Base-by-base conservation (phyloP, 2,888 invertebrate genomes). In the Drosophila neutralis region DNA sequence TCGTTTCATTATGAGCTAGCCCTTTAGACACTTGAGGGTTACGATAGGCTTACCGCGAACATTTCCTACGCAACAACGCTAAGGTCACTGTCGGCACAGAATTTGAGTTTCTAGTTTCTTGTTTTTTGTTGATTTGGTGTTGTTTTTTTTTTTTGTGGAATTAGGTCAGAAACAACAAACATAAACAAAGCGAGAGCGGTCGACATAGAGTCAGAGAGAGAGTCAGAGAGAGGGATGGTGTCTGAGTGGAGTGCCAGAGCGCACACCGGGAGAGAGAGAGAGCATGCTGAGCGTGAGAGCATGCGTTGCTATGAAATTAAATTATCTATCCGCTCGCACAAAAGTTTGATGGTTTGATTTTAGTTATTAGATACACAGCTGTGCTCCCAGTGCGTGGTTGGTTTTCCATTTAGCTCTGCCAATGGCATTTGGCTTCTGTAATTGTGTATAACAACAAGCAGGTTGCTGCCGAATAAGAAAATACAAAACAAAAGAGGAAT, bases 341-440 rank as follows among this genome's bases (percentile, higher is more conserved):
- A 69, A 52, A 66, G 77, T 79, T 75, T 76, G 69, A 56, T 69
- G 78, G 73, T 66, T 75, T 78, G 76, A 73, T 83, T 88, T 86
- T 88, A 83, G 63, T 86, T 80, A 73, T 86, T 80, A 86, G 86
- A 90, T 88, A 90, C 89, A 89, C 80, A 90, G 87, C 86, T 83
- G 80, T 76, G 75, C 57, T 74, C 69, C 48, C 56, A 60, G 76
- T 68, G 72, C 71, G 70, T 66, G 65, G 78, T 67, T 64, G 53
- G 66, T 73, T 73, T 76, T 66, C 68, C 31, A 40, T 62, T 61
- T 29, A 54, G 48, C 45, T 40, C 59, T 52, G 58, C 58, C 53
- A 35, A 21, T 56, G 61, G 31, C 63, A 78, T 72, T 87, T 67
- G 67, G 51, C 65, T 61, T 72, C 73, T 70, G 69, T 61, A 68